phyloP scores from a whole-genome alignment of 2,888 invertebrate species.

The Scaptomyza polygonia region DNA sequence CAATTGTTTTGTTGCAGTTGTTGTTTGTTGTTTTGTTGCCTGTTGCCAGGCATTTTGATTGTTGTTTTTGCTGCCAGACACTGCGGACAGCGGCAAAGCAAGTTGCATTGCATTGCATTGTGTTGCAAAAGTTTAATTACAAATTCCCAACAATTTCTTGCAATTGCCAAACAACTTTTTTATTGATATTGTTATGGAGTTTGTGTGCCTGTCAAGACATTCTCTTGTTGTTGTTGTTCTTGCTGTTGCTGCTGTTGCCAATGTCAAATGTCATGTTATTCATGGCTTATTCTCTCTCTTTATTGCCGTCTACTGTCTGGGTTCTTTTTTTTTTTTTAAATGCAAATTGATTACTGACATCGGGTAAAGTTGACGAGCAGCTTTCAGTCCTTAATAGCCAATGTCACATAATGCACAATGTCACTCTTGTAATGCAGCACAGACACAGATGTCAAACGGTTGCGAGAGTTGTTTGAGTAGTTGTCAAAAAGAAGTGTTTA shows the following conservation, averaged over 20 bases:
- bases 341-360: constrained; percentile 77
- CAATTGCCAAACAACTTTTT: constrained; percentile 70
- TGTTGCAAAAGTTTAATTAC: constrained; percentile 73
- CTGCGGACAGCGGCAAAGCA: constrained; percentile 71
- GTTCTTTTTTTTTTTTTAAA: constrained; percentile 24
- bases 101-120: constrained; percentile 58
- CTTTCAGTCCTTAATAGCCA: constrained; percentile 67
- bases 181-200: constrained; percentile 74
- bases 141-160: constrained; percentile 68
- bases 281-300: constrained; percentile 51
- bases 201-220: constrained; percentile 39
- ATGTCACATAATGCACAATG: constrained; percentile 55
- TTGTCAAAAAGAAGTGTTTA: neutral
- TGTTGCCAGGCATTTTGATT: constrained; percentile 69
- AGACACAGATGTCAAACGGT: constrained; percentile 16
- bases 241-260: constrained; percentile 31
- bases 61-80: constrained; percentile 60
- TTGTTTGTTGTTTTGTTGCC: constrained; percentile 35
- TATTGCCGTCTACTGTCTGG: constrained; percentile 43
- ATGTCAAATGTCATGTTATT: constrained; percentile 78
- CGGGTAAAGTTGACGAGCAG: constrained; percentile 61
- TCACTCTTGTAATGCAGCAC: constrained; percentile 18
- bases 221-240: constrained; percentile 13
- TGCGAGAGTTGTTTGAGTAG: constrained; percentile 25
- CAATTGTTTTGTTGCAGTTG: constrained; percentile 12